These are phyloP conservation scores for Caranx melampygus DNA, from an alignment of 2,113 vertebrate species.

Conservation along the genomic window DNA sequence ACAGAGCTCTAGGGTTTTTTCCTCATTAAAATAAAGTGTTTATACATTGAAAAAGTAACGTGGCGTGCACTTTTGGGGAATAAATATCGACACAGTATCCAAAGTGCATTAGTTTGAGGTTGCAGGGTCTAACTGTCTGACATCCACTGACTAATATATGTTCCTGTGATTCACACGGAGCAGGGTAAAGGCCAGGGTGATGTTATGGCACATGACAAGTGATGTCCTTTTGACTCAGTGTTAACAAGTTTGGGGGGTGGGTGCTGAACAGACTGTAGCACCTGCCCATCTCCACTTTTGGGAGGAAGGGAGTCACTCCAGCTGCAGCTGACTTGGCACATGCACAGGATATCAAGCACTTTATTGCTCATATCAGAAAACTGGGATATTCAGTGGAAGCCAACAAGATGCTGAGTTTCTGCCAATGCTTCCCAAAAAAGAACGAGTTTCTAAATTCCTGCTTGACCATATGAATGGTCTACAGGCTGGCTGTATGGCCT, in stretches of 20 bases:
- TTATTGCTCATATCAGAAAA: not conserved
- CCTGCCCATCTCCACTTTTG: conserved; percentile 41
- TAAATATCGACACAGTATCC: not conserved
- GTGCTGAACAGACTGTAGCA: conserved; percentile 26
- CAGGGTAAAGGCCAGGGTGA: conserved; percentile 23
- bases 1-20: not conserved
- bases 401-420: not conserved
- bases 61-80: not conserved
- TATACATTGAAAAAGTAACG: not conserved
- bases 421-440: not conserved
- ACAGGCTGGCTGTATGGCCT: not conserved
- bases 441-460: conserved; percentile 6
- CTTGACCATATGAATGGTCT: conserved; percentile 5
- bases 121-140: not conserved
- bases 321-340: conserved; percentile 30
- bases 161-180: conserved; percentile 31
- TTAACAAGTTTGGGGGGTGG: not conserved
- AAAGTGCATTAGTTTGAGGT: not conserved
- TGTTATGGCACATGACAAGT: conserved; percentile 49
- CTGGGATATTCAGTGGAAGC: not conserved
- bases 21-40: conserved; percentile 3
- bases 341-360: not conserved
- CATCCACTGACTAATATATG: conserved; percentile 1
- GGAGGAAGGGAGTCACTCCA: conserved; percentile 13
- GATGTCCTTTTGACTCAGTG: conserved; percentile 39